Conservation (phyloP, 2,888 invertebrate species). For the Tenodera sinensis region DNA sequence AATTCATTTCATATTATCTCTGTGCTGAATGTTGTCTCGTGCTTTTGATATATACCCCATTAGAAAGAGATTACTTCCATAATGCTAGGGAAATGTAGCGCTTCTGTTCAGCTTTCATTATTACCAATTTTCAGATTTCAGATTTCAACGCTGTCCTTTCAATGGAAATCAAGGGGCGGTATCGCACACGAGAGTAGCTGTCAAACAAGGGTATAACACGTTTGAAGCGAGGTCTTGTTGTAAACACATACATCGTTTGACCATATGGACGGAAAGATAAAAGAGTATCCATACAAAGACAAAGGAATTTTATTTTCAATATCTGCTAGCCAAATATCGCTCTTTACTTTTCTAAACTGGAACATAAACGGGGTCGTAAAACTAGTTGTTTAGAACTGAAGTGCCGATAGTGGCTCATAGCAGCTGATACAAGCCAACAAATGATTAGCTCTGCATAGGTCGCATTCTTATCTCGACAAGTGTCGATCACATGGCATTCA, state of each 20-base stretch:
- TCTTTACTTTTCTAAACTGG: no score
- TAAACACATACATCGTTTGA: background rate
- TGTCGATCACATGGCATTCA: no score
- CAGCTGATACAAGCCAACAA: no score
- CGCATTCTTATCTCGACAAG: no score
- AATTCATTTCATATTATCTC: background rate
- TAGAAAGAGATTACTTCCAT: background rate
- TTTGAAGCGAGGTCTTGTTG: background rate
- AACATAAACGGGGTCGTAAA: no score
- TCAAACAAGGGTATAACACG: background rate
- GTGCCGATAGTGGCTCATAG: no score
- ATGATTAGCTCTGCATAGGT: no score
- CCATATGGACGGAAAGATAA: no score
- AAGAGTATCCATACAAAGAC: no score
- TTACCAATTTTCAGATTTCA: background rate
- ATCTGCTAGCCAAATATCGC: no score
- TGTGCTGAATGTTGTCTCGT: background rate
- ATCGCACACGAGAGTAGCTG: background rate
- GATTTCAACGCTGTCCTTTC: background rate
- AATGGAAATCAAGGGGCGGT: background rate
- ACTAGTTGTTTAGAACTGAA: no score
- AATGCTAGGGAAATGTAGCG: background rate
- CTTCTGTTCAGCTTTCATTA: background rate
- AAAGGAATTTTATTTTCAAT: no score
- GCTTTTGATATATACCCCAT: background rate